These are phyloP conservation scores for Drosophila burlai DNA, from an alignment of 1,140 invertebrate genomes.

Conservation along the genomic window DNA sequence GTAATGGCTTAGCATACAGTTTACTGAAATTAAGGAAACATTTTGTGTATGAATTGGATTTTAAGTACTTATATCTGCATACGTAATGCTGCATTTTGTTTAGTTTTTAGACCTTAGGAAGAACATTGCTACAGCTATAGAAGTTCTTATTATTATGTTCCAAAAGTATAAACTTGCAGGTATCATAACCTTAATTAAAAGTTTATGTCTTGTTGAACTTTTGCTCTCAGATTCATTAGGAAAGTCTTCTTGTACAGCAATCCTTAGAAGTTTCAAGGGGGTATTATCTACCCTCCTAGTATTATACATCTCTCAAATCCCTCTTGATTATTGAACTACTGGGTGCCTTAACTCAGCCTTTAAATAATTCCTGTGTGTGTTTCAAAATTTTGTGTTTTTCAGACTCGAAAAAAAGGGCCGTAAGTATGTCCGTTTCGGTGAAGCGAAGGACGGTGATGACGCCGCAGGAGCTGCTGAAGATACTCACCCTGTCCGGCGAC, in stretches of 20 bases:
- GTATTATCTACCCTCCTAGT: too few species aligned
- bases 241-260: neutral
- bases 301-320: neutral
- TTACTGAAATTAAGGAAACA: neutral
- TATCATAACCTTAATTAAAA: too few species aligned
- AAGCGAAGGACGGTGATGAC: conserved; percentile 9
- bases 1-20: neutral
- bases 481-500: conserved; percentile 44
- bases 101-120: too few species aligned
- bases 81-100: too few species aligned
- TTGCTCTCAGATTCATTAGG: too few species aligned
- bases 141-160: too few species aligned
- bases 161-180: too few species aligned
- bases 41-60: neutral
- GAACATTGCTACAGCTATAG: too few species aligned
- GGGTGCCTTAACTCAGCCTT: conserved; percentile 1
- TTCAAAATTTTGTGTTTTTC: conserved; percentile 15
- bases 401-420: neutral
- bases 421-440: conserved; percentile 2
- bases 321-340: neutral
- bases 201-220: too few species aligned
- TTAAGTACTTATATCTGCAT: neutral
- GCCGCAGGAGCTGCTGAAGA: conserved; percentile 45
- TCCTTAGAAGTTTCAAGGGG: too few species aligned
- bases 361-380: neutral